These are phyloP conservation scores for Hapalemur alaotrensis DNA, from an alignment of 2,797 vertebrate genomes.

Conservation along the genomic window DNA sequence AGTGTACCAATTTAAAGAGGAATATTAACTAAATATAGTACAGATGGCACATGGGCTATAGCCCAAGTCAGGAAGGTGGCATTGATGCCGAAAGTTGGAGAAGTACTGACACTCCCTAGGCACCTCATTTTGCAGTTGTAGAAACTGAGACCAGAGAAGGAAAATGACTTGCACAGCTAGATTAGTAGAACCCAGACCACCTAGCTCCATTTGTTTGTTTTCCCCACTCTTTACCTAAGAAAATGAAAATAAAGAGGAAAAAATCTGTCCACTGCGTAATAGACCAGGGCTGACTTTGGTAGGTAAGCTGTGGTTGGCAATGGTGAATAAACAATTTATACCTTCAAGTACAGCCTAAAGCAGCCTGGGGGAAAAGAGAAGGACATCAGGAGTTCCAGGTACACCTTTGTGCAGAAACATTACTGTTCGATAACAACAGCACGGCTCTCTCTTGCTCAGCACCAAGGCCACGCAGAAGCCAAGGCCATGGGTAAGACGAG, in stretches of 20 bases:
- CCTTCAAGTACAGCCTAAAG: neutral
- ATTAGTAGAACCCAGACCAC: neutral
- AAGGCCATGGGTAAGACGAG: neutral
- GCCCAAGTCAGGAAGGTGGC: neutral
- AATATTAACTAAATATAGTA: neutral
- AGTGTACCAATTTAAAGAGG: neutral
- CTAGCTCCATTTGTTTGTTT: neutral
- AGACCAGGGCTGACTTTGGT: neutral
- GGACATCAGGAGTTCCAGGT: neutral
- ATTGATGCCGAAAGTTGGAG: neutral
- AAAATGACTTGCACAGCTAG: neutral
- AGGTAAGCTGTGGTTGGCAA: neutral
- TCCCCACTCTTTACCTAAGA: neutral
- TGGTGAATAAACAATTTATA: neutral
- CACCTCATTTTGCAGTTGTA: neutral
- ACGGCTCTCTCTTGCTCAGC: neutral
- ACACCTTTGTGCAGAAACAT: neutral
- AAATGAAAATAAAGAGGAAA: neutral
- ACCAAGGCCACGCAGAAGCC: neutral
- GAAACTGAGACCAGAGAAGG: conserved; percentile 5
- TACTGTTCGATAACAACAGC: neutral
- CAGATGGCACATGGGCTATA: neutral
- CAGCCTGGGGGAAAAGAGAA: neutral
- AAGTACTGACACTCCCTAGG: neutral
- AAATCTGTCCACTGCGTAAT: neutral